These are phyloP conservation scores for Mus minutoides DNA, from an alignment of 2,797 vertebrate species.

Conservation along the genomic window DNA sequence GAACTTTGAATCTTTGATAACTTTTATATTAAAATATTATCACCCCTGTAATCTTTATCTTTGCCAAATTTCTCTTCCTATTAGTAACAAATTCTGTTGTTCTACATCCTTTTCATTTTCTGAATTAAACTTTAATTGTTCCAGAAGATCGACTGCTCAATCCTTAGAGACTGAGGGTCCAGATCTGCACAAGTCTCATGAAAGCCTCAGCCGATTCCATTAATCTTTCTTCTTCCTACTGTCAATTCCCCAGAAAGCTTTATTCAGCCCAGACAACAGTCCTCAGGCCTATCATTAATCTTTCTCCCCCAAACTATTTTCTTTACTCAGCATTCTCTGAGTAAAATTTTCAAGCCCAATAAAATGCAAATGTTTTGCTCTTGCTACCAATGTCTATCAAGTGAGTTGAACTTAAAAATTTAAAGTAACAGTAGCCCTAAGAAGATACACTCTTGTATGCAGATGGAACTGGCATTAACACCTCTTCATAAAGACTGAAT, in stretches of 20 bases:
- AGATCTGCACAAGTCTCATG: constrained; percentile 62
- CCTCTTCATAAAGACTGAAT: constrained; percentile 55
- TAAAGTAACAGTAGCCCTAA: constrained; percentile 33
- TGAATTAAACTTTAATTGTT: constrained; percentile 70
- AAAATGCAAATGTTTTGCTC: constrained; percentile 77
- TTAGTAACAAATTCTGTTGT: constrained; percentile 61
- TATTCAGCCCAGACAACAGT: constrained; percentile 72
- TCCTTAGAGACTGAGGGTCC: constrained; percentile 59
- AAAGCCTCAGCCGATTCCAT: constrained; percentile 70
- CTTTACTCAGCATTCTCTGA: constrained; percentile 79
- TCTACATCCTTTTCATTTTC: constrained; percentile 62
- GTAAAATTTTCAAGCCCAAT: constrained; percentile 69
- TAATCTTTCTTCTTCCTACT: constrained; percentile 74
- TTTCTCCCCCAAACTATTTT: constrained; percentile 68
- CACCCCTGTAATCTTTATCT: constrained; percentile 55
- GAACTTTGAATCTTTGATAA: constrained; percentile 59
- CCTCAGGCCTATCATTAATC: constrained; percentile 73
- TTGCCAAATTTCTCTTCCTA: constrained; percentile 51
- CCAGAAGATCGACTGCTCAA: constrained; percentile 61
- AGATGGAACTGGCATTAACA: constrained; percentile 69
- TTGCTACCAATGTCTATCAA: constrained; percentile 70
- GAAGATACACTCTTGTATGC: constrained; percentile 38
- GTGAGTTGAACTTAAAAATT: constrained; percentile 60
- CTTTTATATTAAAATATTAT: constrained; percentile 40
- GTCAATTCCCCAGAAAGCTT: constrained; percentile 66